Base-by-base conservation (phyloP, 1,140 invertebrate species). In the Ctenoplectra terminalis region DNA sequence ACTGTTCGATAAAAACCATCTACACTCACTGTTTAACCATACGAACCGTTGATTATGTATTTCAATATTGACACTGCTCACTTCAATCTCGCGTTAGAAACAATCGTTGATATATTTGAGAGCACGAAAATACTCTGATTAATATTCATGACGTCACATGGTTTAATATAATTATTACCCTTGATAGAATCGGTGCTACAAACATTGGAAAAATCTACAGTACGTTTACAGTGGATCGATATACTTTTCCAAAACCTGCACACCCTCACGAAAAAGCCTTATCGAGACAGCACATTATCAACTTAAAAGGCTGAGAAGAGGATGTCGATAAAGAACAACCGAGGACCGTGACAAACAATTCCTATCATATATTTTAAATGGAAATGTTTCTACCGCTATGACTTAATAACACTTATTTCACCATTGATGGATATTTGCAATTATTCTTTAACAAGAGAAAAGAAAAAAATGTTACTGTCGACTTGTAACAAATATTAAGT, bases 1-100 rank as follows among this genome's bases (percentile, higher is more conserved):
- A 37, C 46, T 11, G 34, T 20, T 37, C 48, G 77, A 73, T 80
- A 80, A 52, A 63, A 40, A 26, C 76, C 56, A 78, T 70, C 77
- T 63, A 80, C 70, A 26, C 58, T 43, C 20, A 6, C 20, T 20
- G 46, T 1, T 40, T 34, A 15, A 20, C 20, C 37, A 13, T 54
- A 71, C 9, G 48, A 56, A 77, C 15, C 26, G 52, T 63, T 46
- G 20, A 54, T 80, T 63, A 17, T n/a, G 23, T n/a, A 17, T 63
- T 61, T 63, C 29, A 80, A 80, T 40, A 46, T 50, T 72, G 61
- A 54, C 61, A 50, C 73, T 54, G 26, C 29, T 20, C 15, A 17
- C 13, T 76, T 29, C 17, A 64, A 63, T n/a, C 8, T 52, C 54
- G 56, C 7, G 13, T 26, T 34, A n/a, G 13, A 20, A 56, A 43